Percentiles rank a stretch among this genome's conserved stretches.
Evolutionary conservation across 2,888 invertebrate genomes (phyloP).

Genomic region (Drosophila barbarae): DNA sequence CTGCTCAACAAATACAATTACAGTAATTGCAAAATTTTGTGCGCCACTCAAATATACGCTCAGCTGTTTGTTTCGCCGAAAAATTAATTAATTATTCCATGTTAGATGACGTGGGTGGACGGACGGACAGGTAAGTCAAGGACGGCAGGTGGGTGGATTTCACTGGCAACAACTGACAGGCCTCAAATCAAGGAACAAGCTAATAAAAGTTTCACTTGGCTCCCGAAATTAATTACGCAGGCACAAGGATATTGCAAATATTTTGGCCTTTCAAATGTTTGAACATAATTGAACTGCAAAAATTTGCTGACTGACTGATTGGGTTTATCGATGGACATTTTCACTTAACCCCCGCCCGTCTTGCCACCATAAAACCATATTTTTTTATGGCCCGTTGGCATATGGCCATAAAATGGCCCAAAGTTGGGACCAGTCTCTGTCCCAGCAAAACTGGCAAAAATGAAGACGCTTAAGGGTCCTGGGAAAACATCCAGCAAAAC

Average conservation of each 20-base stretch:
- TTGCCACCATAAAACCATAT: constrained; percentile 58
- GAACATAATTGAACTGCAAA: constrained; percentile 22
- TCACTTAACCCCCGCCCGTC: constrained; percentile 3
- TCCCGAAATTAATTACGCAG: constrained; percentile 55
- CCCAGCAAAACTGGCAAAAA: constrained; percentile 54
- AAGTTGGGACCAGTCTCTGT: constrained; percentile 48
- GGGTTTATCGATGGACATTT: constrained; percentile 52
- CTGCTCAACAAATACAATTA: constrained; percentile 44
- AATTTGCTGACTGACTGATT: constrained; percentile 46
- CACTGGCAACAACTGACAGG: constrained; percentile 37
- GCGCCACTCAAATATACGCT: constrained; percentile 27
- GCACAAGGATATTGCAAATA: background rate
- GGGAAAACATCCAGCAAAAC: background rate
- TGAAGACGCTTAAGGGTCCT: constrained; percentile 57
- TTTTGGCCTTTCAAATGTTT: constrained; percentile 17
- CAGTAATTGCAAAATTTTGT: constrained; percentile 35
- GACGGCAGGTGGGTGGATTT: background rate
- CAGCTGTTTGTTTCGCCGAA: constrained; percentile 23
- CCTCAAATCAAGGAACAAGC: constrained; percentile 43
- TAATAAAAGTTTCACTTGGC: constrained; percentile 39
- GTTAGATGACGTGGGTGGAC: constrained; percentile 16
- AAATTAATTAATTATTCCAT: constrained; percentile 62
- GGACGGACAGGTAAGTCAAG: constrained; percentile 3
- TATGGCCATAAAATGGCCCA: constrained; percentile 56
- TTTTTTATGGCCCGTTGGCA: constrained; percentile 46